phyloP scores from a whole-genome alignment of 2,888 invertebrate species.

The Halocaridina rubra region DNA sequence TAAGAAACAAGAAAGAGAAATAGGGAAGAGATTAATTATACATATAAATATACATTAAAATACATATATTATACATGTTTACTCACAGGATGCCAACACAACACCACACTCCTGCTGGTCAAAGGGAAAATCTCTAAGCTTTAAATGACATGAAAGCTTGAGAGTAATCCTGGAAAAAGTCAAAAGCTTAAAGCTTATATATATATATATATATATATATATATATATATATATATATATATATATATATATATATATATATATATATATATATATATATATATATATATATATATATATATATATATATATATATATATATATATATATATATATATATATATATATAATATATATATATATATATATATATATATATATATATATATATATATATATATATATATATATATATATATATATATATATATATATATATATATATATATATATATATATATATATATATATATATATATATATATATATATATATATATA shows the following conservation, averaged over 20 bases:
- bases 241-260: not conserved
- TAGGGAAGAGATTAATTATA: too few species aligned
- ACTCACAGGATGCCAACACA: slow-evolving; percentile 65
- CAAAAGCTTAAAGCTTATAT: not conserved
- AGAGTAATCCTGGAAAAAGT: slow-evolving; percentile 64
- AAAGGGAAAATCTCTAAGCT: slow-evolving; percentile 65
- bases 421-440: too few species aligned
- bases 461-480: too few species aligned
- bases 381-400: too few species aligned
- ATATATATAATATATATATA: not conserved
- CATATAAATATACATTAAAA: too few species aligned
- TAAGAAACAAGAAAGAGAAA: too few species aligned
- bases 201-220: not conserved
- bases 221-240: not conserved
- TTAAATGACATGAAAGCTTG: slow-evolving; percentile 65
- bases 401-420: too few species aligned
- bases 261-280: not conserved
- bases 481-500: too few species aligned
- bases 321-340: not conserved
- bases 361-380: not conserved
- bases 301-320: not conserved
- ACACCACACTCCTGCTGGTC: slow-evolving; percentile 65
- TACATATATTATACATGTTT: too few species aligned
- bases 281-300: not conserved
- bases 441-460: too few species aligned